Percentiles rank a stretch among this genome's conserved stretches.
Conservation (phyloP, 2,888 invertebrate genomes). For the Epinotia bilunana region DNA sequence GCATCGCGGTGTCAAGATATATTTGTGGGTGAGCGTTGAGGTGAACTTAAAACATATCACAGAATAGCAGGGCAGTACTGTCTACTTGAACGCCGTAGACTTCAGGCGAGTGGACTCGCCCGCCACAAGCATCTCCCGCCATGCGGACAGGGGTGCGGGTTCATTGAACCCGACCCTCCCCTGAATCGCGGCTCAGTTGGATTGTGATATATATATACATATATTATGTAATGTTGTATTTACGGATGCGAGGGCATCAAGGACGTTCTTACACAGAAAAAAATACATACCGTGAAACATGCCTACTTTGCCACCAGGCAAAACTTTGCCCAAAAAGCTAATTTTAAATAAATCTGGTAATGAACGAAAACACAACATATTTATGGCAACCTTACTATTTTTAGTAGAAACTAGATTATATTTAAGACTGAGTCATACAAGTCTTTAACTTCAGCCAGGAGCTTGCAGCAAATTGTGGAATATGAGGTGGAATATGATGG, state of each 20-base stretch:
- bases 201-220: conserved; percentile 13
- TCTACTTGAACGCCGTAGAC: background rate
- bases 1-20: too few species aligned
- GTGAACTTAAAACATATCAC: background rate
- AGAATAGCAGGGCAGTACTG: background rate
- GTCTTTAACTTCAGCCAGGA: too few species aligned
- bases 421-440: too few species aligned
- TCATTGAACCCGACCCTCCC: conserved; percentile 32
- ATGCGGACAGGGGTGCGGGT: conserved; percentile 31
- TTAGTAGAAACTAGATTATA: too few species aligned
- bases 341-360: too few species aligned
- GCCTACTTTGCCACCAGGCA: too few species aligned
- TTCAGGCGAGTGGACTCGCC: conserved; percentile 17
- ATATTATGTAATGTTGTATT: background rate
- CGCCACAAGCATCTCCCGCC: background rate
- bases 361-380: too few species aligned
- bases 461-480: too few species aligned
- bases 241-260: conserved; percentile 10
- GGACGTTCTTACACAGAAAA: background rate
- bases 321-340: too few species aligned
- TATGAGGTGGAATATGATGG: too few species aligned
- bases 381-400: too few species aligned
- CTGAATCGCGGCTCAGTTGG: conserved; percentile 18
- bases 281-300: too few species aligned
- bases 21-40: background rate